Evolutionary conservation across 2,113 vertebrate species (phyloP).

Genomic region (Zosterops pallidus): DNA sequence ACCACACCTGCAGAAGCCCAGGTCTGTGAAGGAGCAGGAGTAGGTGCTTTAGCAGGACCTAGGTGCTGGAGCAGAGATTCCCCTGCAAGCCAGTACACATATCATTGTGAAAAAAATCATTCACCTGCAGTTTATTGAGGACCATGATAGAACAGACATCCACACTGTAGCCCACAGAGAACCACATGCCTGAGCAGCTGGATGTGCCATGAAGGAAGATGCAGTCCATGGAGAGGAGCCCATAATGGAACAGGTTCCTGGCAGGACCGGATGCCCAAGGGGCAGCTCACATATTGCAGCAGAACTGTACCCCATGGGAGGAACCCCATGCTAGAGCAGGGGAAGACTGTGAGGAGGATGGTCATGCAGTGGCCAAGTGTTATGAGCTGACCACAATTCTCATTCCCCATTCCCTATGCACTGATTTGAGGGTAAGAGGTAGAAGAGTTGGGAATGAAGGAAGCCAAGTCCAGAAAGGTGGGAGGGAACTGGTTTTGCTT

Average conservation of each 20-base stretch:
- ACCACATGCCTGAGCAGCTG: neutral
- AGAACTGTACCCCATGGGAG: neutral
- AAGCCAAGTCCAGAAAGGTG: neutral
- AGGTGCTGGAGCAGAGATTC: rapidly evolving
- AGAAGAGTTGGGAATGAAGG: neutral
- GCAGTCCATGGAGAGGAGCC: neutral
- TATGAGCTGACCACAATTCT: neutral
- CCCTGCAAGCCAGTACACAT: neutral
- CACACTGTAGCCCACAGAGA: neutral
- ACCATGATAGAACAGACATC: neutral
- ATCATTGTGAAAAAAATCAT: neutral
- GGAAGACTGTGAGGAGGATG: neutral
- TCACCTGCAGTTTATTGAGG: neutral
- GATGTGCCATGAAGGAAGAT: neutral
- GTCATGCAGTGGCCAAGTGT: neutral
- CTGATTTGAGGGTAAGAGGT: neutral
- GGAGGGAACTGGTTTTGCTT: rapidly evolving
- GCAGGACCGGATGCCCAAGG: neutral
- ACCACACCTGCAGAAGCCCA: neutral
- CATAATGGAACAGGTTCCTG: neutral
- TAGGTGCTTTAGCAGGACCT: neutral
- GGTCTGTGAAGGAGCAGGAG: neutral
- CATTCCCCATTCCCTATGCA: neutral
- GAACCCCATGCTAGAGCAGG: neutral
- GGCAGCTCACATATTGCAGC: neutral